Base-by-base conservation (phyloP, 2,797 vertebrate genomes). In the Phoeniculus purpureus region DNA sequence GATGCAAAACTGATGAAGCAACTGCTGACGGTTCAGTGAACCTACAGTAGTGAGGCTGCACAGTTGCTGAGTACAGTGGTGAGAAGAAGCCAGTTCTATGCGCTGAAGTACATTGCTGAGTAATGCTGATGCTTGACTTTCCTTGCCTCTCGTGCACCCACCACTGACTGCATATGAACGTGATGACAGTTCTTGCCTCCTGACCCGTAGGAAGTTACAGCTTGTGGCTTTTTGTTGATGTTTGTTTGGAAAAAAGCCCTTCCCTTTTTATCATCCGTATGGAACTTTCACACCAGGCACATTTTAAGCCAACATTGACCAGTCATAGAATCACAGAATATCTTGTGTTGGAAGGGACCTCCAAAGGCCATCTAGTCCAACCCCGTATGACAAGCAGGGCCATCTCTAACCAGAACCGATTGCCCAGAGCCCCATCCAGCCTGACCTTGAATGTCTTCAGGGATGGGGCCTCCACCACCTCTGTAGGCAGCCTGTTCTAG, bases 141-240 rank as follows among this genome's bases (percentile, higher is more conserved):
- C 17, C 50, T 64, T 54, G n/a, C 18, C 15, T 75, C 12, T 25
- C 7, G 1, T 25, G 55, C 37, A 45, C 12, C 20, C 40, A 2
- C 7, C 21, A 17, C 7, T 67, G 51, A 25, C 25, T 1, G 0
- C 19, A 3, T 26, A 7, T 16, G 6, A 74, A 26, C n/a, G 8
- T 4, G 25, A 50, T 15, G 20, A 1, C 6, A 48, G 2, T n/a
- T 70, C 27, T 67, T 75, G 10, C 6, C 26, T 79, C 22, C 22
- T 60, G 23, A 52, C 25, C 19, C 25, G 23, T n/a, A 16, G 2
- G 23, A 16, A 20, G 3, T 2, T 26, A 45, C 5, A 75, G 50
- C 9, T 50, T 32, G 17, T 40, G 60, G 32, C 4, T 29, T 58
- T 75, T 68, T 80, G 10, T 34, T 76, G 34, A 12, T 3, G 3